These are phyloP conservation scores for Orchesella flavescens DNA, from an alignment of 2,888 invertebrate genomes.

Conservation along the genomic window DNA sequence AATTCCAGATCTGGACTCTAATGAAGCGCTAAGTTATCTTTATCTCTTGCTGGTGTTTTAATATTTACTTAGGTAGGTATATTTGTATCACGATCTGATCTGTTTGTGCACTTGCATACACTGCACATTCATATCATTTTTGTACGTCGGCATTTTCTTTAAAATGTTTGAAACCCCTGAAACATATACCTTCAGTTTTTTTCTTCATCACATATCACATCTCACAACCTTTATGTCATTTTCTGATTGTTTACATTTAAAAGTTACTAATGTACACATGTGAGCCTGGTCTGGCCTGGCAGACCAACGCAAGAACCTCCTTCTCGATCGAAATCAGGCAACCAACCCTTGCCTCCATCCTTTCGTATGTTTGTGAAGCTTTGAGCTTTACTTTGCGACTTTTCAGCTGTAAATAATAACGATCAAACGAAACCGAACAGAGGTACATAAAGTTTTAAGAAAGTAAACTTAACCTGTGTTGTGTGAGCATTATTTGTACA, in stretches of 20 bases:
- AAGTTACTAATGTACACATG: conserved; percentile 28
- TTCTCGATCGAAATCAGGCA: not conserved
- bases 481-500: not conserved
- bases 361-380: not conserved
- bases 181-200: conserved; percentile 24
- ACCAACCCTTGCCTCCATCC: too few species aligned
- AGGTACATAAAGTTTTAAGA: not conserved
- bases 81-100: too few species aligned
- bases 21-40: too few species aligned
- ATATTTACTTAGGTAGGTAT: too few species aligned
- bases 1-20: too few species aligned
- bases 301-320: not conserved
- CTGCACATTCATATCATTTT: not conserved
- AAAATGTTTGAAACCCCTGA: conserved; percentile 27
- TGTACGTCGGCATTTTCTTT: conserved; percentile 45
- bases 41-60: too few species aligned
- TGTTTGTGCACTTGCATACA: not conserved
- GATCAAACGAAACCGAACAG: conserved; percentile 40
- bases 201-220: conserved; percentile 3
- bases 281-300: conserved; percentile 6
- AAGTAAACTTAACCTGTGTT: not conserved
- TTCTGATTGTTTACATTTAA: conserved; percentile 43
- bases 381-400: not conserved
- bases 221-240: conserved; percentile 31
- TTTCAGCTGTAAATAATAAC: conserved; percentile 25